These are phyloP conservation scores for Epistrophe eligans DNA, from an alignment of 2,888 invertebrate genomes.

Conservation along the genomic window DNA sequence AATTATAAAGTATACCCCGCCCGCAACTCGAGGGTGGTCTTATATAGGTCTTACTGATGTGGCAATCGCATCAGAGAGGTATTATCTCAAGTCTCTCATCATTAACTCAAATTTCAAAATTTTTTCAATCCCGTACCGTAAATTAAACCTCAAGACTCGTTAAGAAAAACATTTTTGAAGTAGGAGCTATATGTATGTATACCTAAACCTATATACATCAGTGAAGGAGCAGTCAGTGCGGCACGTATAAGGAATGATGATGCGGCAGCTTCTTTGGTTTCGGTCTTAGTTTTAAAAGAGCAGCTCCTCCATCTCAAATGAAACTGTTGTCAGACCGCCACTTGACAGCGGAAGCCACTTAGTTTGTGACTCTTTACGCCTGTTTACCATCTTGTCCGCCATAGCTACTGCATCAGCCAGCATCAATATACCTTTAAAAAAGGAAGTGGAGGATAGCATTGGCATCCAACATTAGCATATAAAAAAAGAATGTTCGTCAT, in stretches of 20 bases:
- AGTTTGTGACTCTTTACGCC: constrained; percentile 68
- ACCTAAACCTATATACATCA: no score
- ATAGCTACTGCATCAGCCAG: background rate
- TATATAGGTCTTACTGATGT: constrained; percentile 10
- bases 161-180: constrained; percentile 60
- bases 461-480: constrained; percentile 19
- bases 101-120: constrained; percentile 52
- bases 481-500: constrained; percentile 49
- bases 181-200: background rate
- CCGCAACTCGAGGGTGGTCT: constrained; percentile 66
- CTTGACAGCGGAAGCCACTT: constrained; percentile 76
- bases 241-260: background rate
- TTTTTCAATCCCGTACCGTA: background rate
- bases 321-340: constrained; percentile 71
- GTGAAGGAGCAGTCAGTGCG: no score
- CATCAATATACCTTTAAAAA: constrained; percentile 14
- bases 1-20: background rate
- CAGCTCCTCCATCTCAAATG: constrained; percentile 56
- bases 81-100: constrained; percentile 60
- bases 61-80: constrained; percentile 52
- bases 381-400: constrained; percentile 57
- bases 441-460: constrained; percentile 70
- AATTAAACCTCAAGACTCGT: constrained; percentile 16
- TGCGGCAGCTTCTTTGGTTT: constrained; percentile 58
- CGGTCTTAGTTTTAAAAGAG: constrained; percentile 46